A percentile compares a stretch with the other conserved stretches of the same genome.
These are phyloP conservation scores for Drosophila baimaii DNA, from an alignment of 1,140 invertebrate genomes.

Conservation along the genomic window DNA sequence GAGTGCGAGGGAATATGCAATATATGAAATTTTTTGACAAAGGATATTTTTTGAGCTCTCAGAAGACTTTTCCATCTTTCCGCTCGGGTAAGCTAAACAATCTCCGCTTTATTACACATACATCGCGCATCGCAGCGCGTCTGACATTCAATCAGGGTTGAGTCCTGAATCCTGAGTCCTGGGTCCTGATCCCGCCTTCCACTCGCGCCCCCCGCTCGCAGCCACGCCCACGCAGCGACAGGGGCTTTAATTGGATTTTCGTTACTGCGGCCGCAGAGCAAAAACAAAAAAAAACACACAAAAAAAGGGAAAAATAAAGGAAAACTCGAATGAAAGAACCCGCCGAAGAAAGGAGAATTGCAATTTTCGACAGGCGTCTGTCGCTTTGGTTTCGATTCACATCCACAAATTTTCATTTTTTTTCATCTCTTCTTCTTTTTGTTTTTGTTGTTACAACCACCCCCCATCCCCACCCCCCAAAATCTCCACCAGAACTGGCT, in stretches of 20 bases:
- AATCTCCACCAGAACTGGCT: constrained; percentile 28
- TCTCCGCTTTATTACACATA: constrained; percentile 81
- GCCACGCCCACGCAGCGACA: constrained; percentile 69
- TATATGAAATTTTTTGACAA: constrained; percentile 43
- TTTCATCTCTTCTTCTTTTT: background rate
- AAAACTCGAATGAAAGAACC: constrained; percentile 40
- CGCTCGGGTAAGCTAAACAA: constrained; percentile 65
- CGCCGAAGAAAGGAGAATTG: constrained; percentile 67
- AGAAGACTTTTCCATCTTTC: constrained; percentile 50
- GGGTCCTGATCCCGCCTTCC: constrained; percentile 29
- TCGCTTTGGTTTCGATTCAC: constrained; percentile 67
- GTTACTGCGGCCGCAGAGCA: constrained; percentile 66
- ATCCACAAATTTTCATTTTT: constrained; percentile 25
- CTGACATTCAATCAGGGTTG: constrained; percentile 77
- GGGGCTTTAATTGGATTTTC: constrained; percentile 81
- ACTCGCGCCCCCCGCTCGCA: too few species aligned
- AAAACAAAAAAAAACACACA: constrained; percentile 24
- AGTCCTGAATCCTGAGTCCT: constrained; percentile 29
- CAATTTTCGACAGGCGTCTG: constrained; percentile 81
- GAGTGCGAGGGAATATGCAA: constrained; percentile 13
- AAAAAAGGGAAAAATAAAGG: constrained; percentile 24
- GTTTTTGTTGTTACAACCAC: constrained; percentile 17
- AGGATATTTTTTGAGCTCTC: constrained; percentile 37
- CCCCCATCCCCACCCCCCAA: too few species aligned
- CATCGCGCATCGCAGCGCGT: constrained; percentile 54